These are phyloP conservation scores for Cyprinodon brontotheroides DNA, from an alignment of 2,113 vertebrate species.

Conservation along the genomic window DNA sequence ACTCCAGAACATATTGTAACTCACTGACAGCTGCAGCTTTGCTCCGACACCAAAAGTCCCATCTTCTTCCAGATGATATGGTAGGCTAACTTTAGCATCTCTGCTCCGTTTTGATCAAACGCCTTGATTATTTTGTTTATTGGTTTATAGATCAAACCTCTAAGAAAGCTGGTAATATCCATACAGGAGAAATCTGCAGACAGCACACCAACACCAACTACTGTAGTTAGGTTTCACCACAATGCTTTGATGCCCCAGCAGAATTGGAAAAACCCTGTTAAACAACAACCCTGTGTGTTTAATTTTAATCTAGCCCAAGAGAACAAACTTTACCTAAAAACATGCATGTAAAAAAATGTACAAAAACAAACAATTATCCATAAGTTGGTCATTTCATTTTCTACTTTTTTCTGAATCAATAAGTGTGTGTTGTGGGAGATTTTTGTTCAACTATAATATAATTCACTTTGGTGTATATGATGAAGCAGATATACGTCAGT, in stretches of 20 bases:
- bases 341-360: not conserved
- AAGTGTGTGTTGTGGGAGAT: not conserved
- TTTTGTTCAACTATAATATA: not conserved
- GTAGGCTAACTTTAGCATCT: too few species aligned
- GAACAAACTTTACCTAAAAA: not conserved
- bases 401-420: not conserved
- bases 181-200: not conserved
- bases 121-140: too few species aligned
- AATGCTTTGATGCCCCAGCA: not conserved
- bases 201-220: too few species aligned
- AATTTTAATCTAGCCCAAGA: not conserved
- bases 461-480: not conserved
- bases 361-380: not conserved
- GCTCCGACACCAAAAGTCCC: too few species aligned
- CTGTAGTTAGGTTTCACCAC: not conserved
- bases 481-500: not conserved
- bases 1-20: too few species aligned
- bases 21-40: too few species aligned
- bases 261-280: not conserved
- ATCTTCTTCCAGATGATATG: too few species aligned
- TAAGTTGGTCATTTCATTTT: not conserved
- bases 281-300: not conserved
- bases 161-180: not conserved
- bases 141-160: too few species aligned
- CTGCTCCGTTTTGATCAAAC: too few species aligned